These are phyloP conservation scores for Drosophila infuscata DNA, from an alignment of 2,888 invertebrate genomes.

Conservation along the genomic window DNA sequence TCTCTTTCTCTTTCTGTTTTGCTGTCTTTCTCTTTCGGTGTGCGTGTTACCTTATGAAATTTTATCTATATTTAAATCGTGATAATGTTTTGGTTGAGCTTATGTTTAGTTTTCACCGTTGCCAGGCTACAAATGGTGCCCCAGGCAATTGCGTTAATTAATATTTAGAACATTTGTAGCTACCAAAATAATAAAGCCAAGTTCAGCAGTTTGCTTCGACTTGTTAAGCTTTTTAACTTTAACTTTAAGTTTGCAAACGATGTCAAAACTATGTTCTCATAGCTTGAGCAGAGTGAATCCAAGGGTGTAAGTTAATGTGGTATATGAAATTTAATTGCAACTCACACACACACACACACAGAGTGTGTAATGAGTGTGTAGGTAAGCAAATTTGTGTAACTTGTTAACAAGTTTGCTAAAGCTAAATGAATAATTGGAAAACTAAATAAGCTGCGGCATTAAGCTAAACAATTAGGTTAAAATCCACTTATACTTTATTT, in stretches of 20 bases:
- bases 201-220: constrained; percentile 6
- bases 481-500: background rate
- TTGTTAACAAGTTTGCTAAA: background rate
- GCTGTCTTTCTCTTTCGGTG: background rate
- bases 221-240: constrained; percentile 2
- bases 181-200: constrained; percentile 3
- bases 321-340: background rate
- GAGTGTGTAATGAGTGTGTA: background rate
- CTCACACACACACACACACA: background rate
- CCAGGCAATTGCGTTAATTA: constrained; percentile 62
- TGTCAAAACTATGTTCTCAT: background rate
- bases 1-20: background rate
- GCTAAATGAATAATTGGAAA: background rate
- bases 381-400: background rate
- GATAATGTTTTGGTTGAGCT: constrained; percentile 49
- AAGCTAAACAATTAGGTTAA: background rate
- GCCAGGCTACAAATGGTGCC: constrained; percentile 63
- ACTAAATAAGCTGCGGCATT: background rate
- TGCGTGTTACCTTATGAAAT: constrained; percentile 45
- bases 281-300: background rate
- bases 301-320: background rate
- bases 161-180: constrained; percentile 45
- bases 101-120: constrained; percentile 51
- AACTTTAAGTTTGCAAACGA: background rate
- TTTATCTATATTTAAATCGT: constrained; percentile 62